A percentile compares a stretch with the other conserved stretches of the same genome.
phyloP scores from a whole-genome alignment of 2,113 vertebrate species.

The Gallinago media region DNA sequence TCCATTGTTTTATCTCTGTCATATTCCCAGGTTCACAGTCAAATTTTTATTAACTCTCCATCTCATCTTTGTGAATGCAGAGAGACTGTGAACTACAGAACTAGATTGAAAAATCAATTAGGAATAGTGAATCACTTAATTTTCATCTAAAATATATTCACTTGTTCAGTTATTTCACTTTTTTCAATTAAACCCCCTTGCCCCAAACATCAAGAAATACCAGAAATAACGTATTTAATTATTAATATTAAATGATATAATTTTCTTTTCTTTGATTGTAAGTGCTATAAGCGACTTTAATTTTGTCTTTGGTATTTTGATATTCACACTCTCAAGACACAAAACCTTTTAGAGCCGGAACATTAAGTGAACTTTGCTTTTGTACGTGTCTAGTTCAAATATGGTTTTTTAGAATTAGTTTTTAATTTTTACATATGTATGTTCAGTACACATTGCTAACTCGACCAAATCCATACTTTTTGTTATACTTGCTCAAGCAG shows the following conservation, averaged over 20 bases:
- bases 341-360: background rate
- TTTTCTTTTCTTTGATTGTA: background rate
- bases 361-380: background rate
- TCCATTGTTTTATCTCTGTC: background rate
- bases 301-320: background rate
- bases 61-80: background rate
- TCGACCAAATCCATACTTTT: background rate
- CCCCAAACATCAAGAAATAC: background rate
- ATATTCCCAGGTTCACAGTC: background rate
- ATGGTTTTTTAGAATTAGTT: background rate
- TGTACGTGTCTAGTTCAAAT: background rate
- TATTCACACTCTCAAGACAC: background rate
- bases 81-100: background rate
- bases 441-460: background rate
- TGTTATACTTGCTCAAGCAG: background rate
- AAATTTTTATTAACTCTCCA: background rate
- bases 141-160: background rate
- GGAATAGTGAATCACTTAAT: background rate
- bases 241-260: background rate
- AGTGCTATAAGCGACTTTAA: background rate
- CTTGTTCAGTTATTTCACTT: background rate
- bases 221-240: background rate
- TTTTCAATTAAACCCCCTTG: background rate
- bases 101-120: background rate
- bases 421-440: background rate